These are phyloP conservation scores for Taurulus bubalis DNA, from an alignment of 2,113 vertebrate genomes.

Conservation along the genomic window DNA sequence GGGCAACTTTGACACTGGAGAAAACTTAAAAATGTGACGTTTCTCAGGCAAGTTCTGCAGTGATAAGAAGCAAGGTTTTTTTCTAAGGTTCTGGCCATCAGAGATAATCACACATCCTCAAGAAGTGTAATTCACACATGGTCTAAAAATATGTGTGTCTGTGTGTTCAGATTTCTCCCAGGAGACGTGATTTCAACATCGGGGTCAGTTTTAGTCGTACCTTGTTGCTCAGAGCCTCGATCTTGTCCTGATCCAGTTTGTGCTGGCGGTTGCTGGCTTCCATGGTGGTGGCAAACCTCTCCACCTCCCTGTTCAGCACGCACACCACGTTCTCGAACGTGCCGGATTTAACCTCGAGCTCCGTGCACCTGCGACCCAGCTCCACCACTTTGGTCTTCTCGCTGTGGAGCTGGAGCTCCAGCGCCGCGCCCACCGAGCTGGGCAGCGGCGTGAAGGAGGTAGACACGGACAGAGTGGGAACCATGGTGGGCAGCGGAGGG, in stretches of 20 bases:
- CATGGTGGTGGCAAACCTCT: slow-evolving; percentile 88
- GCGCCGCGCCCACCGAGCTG: slow-evolving; percentile 81
- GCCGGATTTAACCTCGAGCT: slow-evolving; percentile 88
- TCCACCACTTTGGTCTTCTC: slow-evolving; percentile 80
- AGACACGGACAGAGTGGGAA: slow-evolving; percentile 78
- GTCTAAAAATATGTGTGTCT: not conserved
- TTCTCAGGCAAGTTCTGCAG: not conserved
- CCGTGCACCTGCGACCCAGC: slow-evolving; percentile 84
- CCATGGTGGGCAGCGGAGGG: slow-evolving; percentile 65
- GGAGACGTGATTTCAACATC: not conserved
- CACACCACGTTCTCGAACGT: slow-evolving; percentile 98
- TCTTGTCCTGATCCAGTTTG: slow-evolving; percentile 93
- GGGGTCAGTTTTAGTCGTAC: slow-evolving; percentile 78
- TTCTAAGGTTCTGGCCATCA: too few relatives aligned
- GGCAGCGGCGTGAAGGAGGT: slow-evolving; percentile 84
- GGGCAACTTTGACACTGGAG: not conserved
- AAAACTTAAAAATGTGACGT: not conserved
- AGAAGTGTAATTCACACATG: not conserved
- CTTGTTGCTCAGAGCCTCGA: slow-evolving; percentile 91
- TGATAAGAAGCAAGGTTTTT: not conserved
- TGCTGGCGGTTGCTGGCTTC: slow-evolving; percentile 92
- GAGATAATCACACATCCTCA: not conserved
- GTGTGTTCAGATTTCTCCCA: not conserved
- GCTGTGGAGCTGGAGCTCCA: slow-evolving; percentile 82
- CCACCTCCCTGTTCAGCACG: slow-evolving; percentile 95